phyloP scores from a whole-genome alignment of 2,797 vertebrate genomes.

The Myotis daubentonii region DNA sequence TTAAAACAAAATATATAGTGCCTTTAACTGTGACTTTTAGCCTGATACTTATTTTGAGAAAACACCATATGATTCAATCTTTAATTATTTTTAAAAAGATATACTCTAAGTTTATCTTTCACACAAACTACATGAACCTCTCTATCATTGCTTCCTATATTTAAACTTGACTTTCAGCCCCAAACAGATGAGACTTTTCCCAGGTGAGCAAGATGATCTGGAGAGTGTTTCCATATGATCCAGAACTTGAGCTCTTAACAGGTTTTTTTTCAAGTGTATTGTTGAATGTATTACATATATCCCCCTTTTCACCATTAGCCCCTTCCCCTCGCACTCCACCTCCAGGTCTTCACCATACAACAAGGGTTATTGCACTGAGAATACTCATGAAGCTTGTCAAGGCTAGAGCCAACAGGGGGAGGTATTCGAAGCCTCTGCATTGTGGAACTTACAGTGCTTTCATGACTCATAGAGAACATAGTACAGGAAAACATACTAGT shows the following conservation, averaged over 20 bases:
- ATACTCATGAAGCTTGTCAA: neutral
- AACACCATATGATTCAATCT: neutral
- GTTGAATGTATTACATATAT: too few species aligned
- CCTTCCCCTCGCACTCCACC: too few species aligned
- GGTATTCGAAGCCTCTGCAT: neutral
- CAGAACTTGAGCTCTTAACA: neutral
- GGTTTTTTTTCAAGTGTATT: too few species aligned
- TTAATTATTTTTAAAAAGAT: neutral
- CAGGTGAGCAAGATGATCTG: neutral
- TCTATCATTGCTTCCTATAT: neutral
- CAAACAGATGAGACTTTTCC: neutral
- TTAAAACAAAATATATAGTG: neutral
- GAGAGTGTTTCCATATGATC: neutral
- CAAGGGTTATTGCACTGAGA: neutral
- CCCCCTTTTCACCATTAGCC: too few species aligned
- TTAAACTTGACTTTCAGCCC: neutral
- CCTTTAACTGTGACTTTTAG: neutral
- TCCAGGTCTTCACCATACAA: too few species aligned
- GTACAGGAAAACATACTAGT: neutral
- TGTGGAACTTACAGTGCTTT: neutral
- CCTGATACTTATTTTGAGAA: neutral
- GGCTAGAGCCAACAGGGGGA: neutral
- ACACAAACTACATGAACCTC: neutral
- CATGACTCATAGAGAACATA: neutral
- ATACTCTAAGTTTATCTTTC: neutral